phyloP scores from a whole-genome alignment of 2,113 vertebrate genomes.

The Geococcyx californianus region DNA sequence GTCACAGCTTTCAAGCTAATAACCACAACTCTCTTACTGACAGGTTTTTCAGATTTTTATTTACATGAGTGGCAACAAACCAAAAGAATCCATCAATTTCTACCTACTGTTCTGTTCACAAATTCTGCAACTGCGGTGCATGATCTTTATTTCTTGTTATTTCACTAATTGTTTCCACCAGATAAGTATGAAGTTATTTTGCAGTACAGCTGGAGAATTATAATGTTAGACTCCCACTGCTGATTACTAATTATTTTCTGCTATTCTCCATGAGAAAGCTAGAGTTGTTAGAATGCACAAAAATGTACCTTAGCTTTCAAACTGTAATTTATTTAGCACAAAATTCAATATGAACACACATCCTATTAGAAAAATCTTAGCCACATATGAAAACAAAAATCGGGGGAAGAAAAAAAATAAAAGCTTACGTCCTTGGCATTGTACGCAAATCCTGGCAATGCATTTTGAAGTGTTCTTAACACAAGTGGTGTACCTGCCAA shows the following conservation, averaged over 20 bases:
- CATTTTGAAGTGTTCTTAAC: not conserved
- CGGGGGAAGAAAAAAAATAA: not conserved
- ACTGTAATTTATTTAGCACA: not conserved
- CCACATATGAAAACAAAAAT: conserved; percentile 10
- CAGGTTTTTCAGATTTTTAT: not conserved
- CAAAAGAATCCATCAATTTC: not conserved
- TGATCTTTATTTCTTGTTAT: conserved; percentile 9
- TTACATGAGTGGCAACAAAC: not conserved
- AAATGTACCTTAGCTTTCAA: not conserved
- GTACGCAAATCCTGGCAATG: not conserved
- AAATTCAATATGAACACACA: not conserved
- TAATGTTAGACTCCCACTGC: conserved; percentile 18
- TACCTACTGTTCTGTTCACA: not conserved
- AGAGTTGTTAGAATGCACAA: conserved; percentile 3
- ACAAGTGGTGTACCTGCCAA: not conserved
- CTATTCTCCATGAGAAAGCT: conserved; percentile 10
- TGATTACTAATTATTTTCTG: conserved; percentile 62
- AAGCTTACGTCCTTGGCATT: not conserved
- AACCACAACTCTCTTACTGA: not conserved
- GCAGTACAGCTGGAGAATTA: conserved; percentile 53
- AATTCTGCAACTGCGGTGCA: not conserved
- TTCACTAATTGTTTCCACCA: conserved; percentile 8
- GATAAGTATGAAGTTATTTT: conserved; percentile 14
- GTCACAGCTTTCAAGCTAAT: not conserved
- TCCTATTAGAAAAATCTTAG: conserved; percentile 3